Base-by-base conservation (phyloP, 2,888 invertebrate genomes). In the Xylota segnis region DNA sequence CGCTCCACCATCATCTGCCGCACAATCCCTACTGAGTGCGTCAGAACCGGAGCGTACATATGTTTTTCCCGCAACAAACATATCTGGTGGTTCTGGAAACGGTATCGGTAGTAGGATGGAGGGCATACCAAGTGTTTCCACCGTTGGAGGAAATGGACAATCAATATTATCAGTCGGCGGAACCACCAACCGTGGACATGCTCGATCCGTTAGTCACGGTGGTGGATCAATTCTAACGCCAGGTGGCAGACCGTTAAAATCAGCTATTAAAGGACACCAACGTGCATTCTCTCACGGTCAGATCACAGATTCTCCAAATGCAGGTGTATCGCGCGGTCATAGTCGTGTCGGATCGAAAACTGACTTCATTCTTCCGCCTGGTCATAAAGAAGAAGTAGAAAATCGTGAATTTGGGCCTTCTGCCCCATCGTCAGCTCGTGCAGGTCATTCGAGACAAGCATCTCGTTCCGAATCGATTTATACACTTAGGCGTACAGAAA, bases 401-500 rank as follows among this genome's bases (percentile, higher is more conserved):
- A 96, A 96, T 87, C 93, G 94, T 16, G 92, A 93, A 14, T 90
- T 90, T 32, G 90, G 90, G 0, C 89, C 90, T 7, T 93, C 93
- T 1, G 92, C 91, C 56, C 91, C 91, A 58, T 93, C 92, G 50
- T 93, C 93, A 89, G 91, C 94, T 88, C 93, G 93, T 2, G 93
- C 93, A 50, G 90, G 90, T 0, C 97, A 97, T 92, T 96, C 97
- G 5, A 94, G 97, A n/a, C 97, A 97, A 92, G 97, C 97, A 0
- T 97, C 97, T 12, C 95, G 97, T 88, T 96, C 97, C 7, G 97
- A 98, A 92, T 97, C 97, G 74, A 97, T 97, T 87, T 98, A 97
- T 92, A 97, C 97, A 2, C 94, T 98, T 89, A 94, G 97, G 83
- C 95, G 96, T 87, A 94, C 95, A 74, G 95, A 95, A 16, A 95